Base-by-base conservation (phyloP, 2,797 vertebrate genomes). In the Rachycentron canadum region DNA sequence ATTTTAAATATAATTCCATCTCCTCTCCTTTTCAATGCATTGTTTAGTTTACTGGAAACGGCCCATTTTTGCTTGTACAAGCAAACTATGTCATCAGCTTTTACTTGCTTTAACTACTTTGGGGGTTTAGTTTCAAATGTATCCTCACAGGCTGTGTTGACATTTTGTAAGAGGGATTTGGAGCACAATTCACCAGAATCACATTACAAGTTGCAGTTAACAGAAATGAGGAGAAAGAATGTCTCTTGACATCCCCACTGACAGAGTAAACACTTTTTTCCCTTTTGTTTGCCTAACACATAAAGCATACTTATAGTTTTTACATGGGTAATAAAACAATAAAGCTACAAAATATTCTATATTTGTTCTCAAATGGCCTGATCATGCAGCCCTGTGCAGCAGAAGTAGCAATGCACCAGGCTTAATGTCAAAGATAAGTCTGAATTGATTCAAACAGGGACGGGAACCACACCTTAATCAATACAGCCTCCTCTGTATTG, bases 81-180 rank as follows among this genome's bases (percentile, higher is more conserved):
- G 63, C 43, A 70, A 49, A 45, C 34, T 69, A 25, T 49, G 21
- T 26, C 30, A 6, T 63, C 57, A 49, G 47, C 25, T 40, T 87
- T 64, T 73, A 68, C 79, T 69, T 86, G 80, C 64, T 78, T 77
- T 57, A 56, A 78, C 64, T 58, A 64, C 70, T 82, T 73, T 52
- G 56, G 72, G 62, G 76, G 38, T 74, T 81, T 79, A n/a, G 66
- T 64, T 80, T 87, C 61, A 77, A 77, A 55, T 34, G 36, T 58
- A 53, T 83, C 85, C 65, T 75, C 57, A 7, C 47, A 78, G 79
- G 80, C 80, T 69, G 28, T 76, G 76, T 78, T 88, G 73, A 90
- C 85, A 87, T 88, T 89, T 86, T 72, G 59, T 72, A 66, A 73
- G 52, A 85, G 64, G 71, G 85, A 87, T 86, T 84, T 76, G 30